These are phyloP conservation scores for Spodoptera littoralis DNA, from an alignment of 2,888 invertebrate species.

Conservation along the genomic window DNA sequence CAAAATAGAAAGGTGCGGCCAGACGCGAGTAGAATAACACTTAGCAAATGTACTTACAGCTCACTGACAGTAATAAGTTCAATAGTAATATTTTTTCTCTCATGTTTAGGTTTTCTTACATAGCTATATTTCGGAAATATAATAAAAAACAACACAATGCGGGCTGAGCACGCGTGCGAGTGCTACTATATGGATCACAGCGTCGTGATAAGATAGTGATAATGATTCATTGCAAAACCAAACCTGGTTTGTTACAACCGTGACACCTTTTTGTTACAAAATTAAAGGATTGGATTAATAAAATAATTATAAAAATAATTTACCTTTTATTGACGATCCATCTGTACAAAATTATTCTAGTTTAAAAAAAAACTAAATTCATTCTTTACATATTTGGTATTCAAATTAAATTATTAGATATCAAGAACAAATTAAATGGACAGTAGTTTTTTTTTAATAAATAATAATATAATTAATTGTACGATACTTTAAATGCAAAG, in stretches of 20 bases:
- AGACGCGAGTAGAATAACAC: neutral
- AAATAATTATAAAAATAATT: constrained; percentile 53
- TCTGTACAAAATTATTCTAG: constrained; percentile 52
- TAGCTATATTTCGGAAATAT: constrained; percentile 50
- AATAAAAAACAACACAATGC: constrained; percentile 59
- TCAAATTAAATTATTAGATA: constrained; percentile 11
- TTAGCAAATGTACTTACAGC: constrained; percentile 68
- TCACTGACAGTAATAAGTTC: constrained; percentile 56
- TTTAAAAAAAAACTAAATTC: constrained; percentile 30
- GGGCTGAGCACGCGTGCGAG: constrained; percentile 61
- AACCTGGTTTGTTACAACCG: constrained; percentile 41
- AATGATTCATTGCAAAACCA: constrained; percentile 71
- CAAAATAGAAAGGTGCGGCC: constrained; percentile 3
- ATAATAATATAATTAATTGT: constrained; percentile 14
- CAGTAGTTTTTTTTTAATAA: neutral
- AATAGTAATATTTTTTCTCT: constrained; percentile 47
- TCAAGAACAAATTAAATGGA: constrained; percentile 13
- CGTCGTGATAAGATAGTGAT: constrained; percentile 78
- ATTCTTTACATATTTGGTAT: constrained; percentile 45
- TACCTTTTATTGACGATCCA: constrained; percentile 53
- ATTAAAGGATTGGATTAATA: constrained; percentile 42
- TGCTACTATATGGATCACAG: constrained; percentile 69
- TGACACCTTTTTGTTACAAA: constrained; percentile 29
- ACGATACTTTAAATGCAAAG: constrained; percentile 25
- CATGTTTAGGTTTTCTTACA: constrained; percentile 62